Conservation (phyloP, 2,797 vertebrate genomes). For the Salmo trutta region DNA sequence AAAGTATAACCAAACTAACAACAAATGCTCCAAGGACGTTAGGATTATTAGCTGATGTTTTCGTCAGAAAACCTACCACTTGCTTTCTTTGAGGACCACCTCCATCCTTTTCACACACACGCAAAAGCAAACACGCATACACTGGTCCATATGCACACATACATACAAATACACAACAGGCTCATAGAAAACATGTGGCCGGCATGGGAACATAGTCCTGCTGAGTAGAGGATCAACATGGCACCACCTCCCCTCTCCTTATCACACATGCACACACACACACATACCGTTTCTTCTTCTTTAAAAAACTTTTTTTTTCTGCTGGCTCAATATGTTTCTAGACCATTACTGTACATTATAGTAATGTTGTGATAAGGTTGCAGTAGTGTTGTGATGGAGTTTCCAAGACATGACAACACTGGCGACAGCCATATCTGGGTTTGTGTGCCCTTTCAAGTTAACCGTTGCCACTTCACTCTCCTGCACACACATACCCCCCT, state of each 20-base stretch:
- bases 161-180: neutral
- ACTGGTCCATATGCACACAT: constrained; percentile 1
- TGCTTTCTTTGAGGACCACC: neutral
- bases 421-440: constrained; percentile 75
- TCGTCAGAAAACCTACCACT: neutral
- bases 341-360: constrained; percentile 41
- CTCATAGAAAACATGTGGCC: constrained; percentile 45
- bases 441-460: constrained; percentile 68
- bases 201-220: constrained; percentile 62
- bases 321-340: constrained; percentile 37
- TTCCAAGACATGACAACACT: constrained; percentile 66
- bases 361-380: constrained; percentile 31
- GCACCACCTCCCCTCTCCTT: constrained; percentile 69
- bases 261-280: constrained; percentile 59
- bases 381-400: constrained; percentile 59
- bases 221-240: constrained; percentile 67
- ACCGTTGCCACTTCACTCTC: constrained; percentile 62
- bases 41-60: neutral
- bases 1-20: neutral
- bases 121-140: neutral
- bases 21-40: neutral
- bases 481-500: constrained; percentile 26
- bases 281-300: constrained; percentile 11
- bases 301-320: neutral
- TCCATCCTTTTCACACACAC: neutral